These are phyloP conservation scores for Sitobion miscanthi DNA, from an alignment of 1,140 invertebrate species.

Conservation along the genomic window DNA sequence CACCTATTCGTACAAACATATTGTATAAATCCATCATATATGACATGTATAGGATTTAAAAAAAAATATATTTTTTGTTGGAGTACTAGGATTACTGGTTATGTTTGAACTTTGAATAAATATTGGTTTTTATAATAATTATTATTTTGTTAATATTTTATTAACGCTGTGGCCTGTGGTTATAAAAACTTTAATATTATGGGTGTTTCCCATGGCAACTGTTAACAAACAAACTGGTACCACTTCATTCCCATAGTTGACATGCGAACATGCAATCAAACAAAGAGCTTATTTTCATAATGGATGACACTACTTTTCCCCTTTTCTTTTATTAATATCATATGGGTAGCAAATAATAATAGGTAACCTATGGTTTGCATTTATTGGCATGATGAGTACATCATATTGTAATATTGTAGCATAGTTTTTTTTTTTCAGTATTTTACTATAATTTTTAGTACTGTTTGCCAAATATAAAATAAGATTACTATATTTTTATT, in stretches of 20 bases:
- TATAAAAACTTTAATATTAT: constrained; percentile 47
- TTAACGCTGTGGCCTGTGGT: constrained; percentile 28
- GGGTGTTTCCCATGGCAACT: constrained; percentile 42
- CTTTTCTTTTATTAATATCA: constrained; percentile 48
- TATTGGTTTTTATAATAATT: constrained; percentile 44
- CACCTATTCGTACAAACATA: neutral
- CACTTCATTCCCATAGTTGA: constrained; percentile 49
- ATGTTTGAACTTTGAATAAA: constrained; percentile 12
- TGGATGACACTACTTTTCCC: constrained; percentile 54
- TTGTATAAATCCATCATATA: neutral
- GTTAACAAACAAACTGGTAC: constrained; percentile 45
- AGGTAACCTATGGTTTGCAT: constrained; percentile 22
- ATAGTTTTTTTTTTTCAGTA: neutral
- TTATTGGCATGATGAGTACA: constrained; percentile 44
- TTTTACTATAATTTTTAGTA: neutral
- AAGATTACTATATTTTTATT: neutral
- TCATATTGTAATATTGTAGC: neutral
- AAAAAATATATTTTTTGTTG: neutral
- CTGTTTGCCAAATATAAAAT: constrained; percentile 11
- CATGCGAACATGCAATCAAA: constrained; percentile 56
- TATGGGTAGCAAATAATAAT: constrained; percentile 49
- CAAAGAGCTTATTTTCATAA: constrained; percentile 56
- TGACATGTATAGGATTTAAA: neutral
- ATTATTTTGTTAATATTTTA: constrained; percentile 52
- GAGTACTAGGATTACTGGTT: neutral